phyloP scores from a whole-genome alignment of 2,113 vertebrate species.

The Oncorhynchus kisutch region DNA sequence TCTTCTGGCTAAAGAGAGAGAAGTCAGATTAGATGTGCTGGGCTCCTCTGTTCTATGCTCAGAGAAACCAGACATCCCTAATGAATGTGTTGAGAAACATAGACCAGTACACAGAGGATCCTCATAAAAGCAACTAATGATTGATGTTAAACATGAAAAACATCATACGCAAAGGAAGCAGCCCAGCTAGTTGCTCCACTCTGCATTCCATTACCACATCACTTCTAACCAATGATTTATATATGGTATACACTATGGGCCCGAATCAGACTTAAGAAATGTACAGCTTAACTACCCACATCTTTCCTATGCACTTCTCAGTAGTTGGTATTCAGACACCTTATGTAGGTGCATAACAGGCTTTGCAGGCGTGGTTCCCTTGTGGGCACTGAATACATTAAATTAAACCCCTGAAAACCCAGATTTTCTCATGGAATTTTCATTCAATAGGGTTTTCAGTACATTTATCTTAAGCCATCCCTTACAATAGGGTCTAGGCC shows the following conservation, averaged over 20 bases:
- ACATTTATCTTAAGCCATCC: too few relatives aligned
- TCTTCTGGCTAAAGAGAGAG: constrained; percentile 20
- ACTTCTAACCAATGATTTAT: constrained; percentile 37
- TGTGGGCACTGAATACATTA: too few relatives aligned
- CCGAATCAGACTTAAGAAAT: constrained; percentile 53
- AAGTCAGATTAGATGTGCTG: neutral
- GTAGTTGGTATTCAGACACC: too few relatives aligned
- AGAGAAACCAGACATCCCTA: constrained; percentile 51
- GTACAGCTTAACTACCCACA: neutral
- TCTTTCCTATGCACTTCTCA: too few relatives aligned
- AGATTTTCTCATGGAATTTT: too few relatives aligned
- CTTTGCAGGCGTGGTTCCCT: too few relatives aligned
- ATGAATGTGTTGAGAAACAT: constrained; percentile 50
- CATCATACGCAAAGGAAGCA: constrained; percentile 45
- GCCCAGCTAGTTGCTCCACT: constrained; percentile 8
- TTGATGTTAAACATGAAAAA: constrained; percentile 52
- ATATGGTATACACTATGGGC: constrained; percentile 30
- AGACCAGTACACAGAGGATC: constrained; percentile 43
- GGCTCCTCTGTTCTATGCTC: constrained; percentile 29
- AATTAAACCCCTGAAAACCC: too few relatives aligned
- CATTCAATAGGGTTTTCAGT: too few relatives aligned
- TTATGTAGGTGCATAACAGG: too few relatives aligned
- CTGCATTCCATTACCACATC: constrained; percentile 34
- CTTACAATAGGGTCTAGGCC: too few relatives aligned
- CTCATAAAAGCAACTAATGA: constrained; percentile 64